These are phyloP conservation scores for Myotis brandtii DNA, from an alignment of 2,113 vertebrate genomes.

Conservation along the genomic window DNA sequence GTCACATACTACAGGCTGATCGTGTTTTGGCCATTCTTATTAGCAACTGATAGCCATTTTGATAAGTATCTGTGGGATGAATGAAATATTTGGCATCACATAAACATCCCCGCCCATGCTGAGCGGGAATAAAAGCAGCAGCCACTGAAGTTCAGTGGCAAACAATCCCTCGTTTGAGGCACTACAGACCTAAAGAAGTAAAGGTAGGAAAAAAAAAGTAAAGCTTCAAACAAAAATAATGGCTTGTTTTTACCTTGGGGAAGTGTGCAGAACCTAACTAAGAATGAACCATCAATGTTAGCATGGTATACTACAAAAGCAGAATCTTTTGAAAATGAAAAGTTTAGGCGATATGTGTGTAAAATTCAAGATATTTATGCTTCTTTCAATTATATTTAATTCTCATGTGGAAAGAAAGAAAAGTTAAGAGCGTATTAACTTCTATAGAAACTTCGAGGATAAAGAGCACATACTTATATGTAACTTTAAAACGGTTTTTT, in stretches of 20 bases:
- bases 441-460: neutral
- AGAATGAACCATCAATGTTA: neutral
- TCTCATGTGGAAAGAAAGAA: neutral
- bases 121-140: neutral
- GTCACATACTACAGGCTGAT: neutral
- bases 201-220: neutral
- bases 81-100: neutral
- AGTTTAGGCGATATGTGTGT: neutral
- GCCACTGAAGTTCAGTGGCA: neutral
- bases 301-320: neutral
- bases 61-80: neutral
- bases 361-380: neutral
- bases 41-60: neutral
- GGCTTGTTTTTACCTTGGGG: neutral
- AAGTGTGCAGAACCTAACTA: neutral
- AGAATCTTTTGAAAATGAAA: neutral
- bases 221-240: neutral
- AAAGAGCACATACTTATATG: neutral
- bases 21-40: neutral
- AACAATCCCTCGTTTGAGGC: neutral
- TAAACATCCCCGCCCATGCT: neutral
- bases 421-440: neutral
- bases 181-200: neutral
- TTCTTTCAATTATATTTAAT: neutral
- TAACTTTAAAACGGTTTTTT: slow-evolving; percentile 11